Base-by-base conservation (phyloP, 1,140 invertebrate genomes). In the Eriocheir sinensis region DNA sequence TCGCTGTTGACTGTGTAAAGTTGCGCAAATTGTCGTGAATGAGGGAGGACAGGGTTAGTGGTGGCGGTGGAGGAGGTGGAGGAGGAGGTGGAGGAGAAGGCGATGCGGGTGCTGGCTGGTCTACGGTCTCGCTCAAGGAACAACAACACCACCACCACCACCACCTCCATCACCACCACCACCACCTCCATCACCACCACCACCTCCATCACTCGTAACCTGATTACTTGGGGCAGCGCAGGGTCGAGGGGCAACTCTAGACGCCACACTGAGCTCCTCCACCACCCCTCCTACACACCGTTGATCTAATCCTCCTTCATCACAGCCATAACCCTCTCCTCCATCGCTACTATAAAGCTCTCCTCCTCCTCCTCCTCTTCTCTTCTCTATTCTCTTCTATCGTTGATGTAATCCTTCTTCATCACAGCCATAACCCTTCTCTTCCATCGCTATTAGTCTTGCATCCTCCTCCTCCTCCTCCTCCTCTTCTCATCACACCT, bases 11-110 rank as follows among this genome's bases (percentile, higher is more conserved):
- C 60, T 21, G n/a, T 21, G 17, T 72, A 72, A 72, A 72, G 60
- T 72, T 72, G 60, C 60, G 27, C 60, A 72, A 72, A 72, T 72
- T 72, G 60, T 72, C 60, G 60, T 72, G 60, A 72, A 72, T 72
- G 60, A 72, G 60, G 60, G 21, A 72, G 60, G 60, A 72, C 60
- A 72, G n/a, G 60, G 60, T n/a, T n/a, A 72, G 60, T 72, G 60
- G 60, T 72, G 60, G 60, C 8, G 60, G 60, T 72, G 60, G 60
- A n/a, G 60, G 60, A 72, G 60, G 48, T 53, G 48, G 48, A 53
- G 48, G 48, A 9, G 48, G 48, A 53, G 48, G 9, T 21, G 48
- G 48, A 9, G 48, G 48, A 53, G 48, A 9, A 9, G 48, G 60
- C 60, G 60, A 72, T 72, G 60, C 60, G 60, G 60, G 60, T 72